Base-by-base conservation (phyloP, 2,888 invertebrate species). In the Agonopterix subpropinquella region DNA sequence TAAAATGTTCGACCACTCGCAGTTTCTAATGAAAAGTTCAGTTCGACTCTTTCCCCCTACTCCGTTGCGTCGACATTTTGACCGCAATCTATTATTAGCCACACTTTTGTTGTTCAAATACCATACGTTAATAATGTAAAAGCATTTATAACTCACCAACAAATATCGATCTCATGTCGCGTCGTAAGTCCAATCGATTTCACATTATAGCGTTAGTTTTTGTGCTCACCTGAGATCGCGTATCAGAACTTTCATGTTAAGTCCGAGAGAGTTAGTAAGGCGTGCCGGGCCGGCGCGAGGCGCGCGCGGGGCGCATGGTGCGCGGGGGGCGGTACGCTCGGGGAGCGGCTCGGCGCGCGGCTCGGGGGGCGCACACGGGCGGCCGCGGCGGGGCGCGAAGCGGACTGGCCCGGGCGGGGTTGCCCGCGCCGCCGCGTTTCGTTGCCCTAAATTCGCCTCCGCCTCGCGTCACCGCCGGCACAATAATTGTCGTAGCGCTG, bases 401-500 rank as follows among this genome's bases (percentile, higher is more conserved):
- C 47, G 52, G 53, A 53, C 49, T 69, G 77, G 62, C 73, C 70
- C 64, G 67, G 69, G 57, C 66, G 64, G 48, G 52, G 49, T 49
- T 47, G 49, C 42, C 42, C 48, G 50, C 50, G 46, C 48, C 44
- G 43, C 50, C 48, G 42, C 39, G 37, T 41, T 18, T 47, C 49
- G 45, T 67, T 84, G 86, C 80, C 86, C 86, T 86, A 85, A 76
- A 86, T 86, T 78, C 67, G 73, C 80, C 78, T 11, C 72, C 75
- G 36, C 39, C 5, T 11, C 81, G 72, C 84, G 74, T 76, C 74
- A 73, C 71, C 72, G 64, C 64, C 80, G 72, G 70, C 80, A 80
- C 80, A 77, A 77, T 82, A 81, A 84, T 77, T 77, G 81, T 77
- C 77, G 79, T 73, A 73, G 73, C 66, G 74, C 80, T 74, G 80